Conservation (phyloP, 2,113 vertebrate species). For the Ginglymostoma cirratum region DNA sequence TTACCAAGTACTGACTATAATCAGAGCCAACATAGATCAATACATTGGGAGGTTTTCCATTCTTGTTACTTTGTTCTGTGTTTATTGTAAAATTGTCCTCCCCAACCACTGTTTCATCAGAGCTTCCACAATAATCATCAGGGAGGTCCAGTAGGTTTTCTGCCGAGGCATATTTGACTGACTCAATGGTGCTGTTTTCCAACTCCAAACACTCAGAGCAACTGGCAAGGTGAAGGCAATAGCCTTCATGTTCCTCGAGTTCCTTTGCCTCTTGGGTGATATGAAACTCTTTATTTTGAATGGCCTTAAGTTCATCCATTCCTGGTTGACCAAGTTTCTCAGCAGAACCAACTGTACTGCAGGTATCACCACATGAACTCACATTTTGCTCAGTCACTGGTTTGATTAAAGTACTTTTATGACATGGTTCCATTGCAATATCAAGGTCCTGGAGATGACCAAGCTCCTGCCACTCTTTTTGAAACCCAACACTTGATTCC, state of each 20-base stretch:
- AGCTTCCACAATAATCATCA: constrained; percentile 46
- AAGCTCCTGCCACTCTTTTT: background rate
- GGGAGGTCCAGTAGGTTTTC: constrained; percentile 81
- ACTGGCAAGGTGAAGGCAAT: constrained; percentile 78
- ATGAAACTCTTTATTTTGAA: constrained; percentile 50
- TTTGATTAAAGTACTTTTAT: background rate
- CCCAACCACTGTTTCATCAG: constrained; percentile 39
- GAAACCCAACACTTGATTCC: constrained; percentile 39
- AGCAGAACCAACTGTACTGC: constrained; percentile 4
- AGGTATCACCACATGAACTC: background rate
- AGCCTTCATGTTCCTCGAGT: constrained; percentile 49
- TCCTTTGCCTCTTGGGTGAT: constrained; percentile 28
- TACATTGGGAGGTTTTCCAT: constrained; percentile 72
- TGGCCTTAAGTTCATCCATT: constrained; percentile 31
- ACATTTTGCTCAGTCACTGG: background rate
- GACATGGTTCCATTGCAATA: background rate
- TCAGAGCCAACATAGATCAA: constrained; percentile 68
- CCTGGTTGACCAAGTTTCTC: constrained; percentile 37
- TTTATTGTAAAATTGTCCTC: constrained; percentile 42
- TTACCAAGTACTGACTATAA: constrained; percentile 4
- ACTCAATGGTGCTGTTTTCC: constrained; percentile 87
- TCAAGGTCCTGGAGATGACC: background rate
- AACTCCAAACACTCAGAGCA: constrained; percentile 84
- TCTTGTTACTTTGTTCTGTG: background rate
- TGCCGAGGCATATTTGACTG: constrained; percentile 73